Conservation (phyloP, 1,140 invertebrate species). For the Apocrypta bakeri region DNA sequence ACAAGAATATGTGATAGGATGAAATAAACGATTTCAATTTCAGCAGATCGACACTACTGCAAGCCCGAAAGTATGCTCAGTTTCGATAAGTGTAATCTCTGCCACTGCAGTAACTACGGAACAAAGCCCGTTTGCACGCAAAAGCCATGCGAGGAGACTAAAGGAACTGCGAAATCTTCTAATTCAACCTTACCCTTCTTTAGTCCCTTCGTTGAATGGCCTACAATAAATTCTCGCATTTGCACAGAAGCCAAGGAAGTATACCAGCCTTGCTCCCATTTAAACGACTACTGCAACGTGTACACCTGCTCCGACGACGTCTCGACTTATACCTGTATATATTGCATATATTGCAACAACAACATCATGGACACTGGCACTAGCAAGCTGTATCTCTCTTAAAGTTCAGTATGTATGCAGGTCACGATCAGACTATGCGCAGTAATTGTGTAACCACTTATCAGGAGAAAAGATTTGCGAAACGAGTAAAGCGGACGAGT, state of each 20-base stretch:
- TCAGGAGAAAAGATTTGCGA: not conserved
- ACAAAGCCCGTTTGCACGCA: slow-evolving; percentile 1
- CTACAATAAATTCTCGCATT: not conserved
- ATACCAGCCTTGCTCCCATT: not conserved
- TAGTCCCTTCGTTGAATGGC: not conserved
- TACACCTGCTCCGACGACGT: not conserved
- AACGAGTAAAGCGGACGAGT: not conserved
- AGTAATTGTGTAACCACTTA: not conserved
- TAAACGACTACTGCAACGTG: slow-evolving; percentile 16
- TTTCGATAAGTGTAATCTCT: not conserved
- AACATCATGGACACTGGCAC: not conserved
- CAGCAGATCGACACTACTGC: not conserved
- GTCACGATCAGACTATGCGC: too few relatives aligned
- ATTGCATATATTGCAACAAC: not conserved
- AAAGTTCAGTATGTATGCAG: too few relatives aligned
- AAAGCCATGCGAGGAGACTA: not conserved
- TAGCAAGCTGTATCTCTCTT: too few relatives aligned
- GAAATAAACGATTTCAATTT: not conserved
- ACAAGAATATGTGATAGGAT: not conserved
- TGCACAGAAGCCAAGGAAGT: not conserved
- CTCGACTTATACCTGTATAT: not conserved
- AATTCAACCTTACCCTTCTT: not conserved
- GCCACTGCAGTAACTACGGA: not conserved
- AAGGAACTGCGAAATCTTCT: not conserved
- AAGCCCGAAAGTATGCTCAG: not conserved